Conservation (phyloP, 2,888 invertebrate species). For the Omphaloscelis lunosa region DNA sequence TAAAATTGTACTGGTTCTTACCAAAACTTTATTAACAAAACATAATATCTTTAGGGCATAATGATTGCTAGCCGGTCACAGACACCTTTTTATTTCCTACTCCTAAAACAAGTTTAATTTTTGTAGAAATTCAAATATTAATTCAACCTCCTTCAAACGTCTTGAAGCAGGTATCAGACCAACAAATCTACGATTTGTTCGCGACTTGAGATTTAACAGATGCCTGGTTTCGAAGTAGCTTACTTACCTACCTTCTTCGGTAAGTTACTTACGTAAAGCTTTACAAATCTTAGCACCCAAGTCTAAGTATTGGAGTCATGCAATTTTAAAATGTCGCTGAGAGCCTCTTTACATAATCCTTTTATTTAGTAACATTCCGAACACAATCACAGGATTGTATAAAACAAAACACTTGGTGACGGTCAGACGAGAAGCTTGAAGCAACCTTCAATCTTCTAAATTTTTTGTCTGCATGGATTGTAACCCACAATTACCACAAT, state of each 20-base stretch:
- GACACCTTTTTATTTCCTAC: neutral
- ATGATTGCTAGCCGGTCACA: too few species aligned
- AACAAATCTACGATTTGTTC: conserved; percentile 29
- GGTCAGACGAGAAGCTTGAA: neutral
- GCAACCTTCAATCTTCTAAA: neutral
- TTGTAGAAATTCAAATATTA: neutral
- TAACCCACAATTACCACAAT: too few species aligned
- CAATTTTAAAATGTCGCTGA: conserved; percentile 50
- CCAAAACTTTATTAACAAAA: too few species aligned
- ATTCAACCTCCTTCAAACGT: conserved; percentile 4
- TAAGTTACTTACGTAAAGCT: conserved; percentile 59
- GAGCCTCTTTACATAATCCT: conserved; percentile 24
- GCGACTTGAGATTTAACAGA: conserved; percentile 43
- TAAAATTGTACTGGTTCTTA: too few species aligned
- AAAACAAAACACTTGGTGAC: conserved; percentile 22
- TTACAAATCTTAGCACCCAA: conserved; percentile 36
- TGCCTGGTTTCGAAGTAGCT: conserved; percentile 29
- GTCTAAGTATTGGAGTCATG: conserved; percentile 31
- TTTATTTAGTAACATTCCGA: conserved; percentile 31
- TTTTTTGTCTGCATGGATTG: neutral
- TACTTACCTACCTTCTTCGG: conserved; percentile 31
- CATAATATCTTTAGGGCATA: too few species aligned
- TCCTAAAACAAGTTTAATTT: neutral
- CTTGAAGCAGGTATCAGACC: conserved; percentile 7
- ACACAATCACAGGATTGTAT: conserved; percentile 4